Evolutionary conservation across 2,797 vertebrate species (phyloP).

Genomic region (Mus minutoides): DNA sequence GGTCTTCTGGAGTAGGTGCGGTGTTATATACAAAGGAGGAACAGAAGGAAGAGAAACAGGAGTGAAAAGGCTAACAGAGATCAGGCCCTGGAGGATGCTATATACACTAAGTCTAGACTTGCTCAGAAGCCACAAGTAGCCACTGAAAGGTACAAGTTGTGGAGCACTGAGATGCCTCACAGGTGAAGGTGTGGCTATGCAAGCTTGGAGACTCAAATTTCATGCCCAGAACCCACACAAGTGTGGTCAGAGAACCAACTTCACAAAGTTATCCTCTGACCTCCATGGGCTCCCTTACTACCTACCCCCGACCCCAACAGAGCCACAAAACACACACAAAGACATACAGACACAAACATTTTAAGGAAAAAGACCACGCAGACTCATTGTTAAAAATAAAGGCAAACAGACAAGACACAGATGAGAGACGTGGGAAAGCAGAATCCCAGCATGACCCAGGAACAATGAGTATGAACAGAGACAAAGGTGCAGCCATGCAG

Average conservation of each 20-base stretch:
- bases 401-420: background rate
- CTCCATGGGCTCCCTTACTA: too few species aligned
- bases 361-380: background rate
- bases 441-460: background rate
- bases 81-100: background rate
- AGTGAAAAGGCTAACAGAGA: background rate
- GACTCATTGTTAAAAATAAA: background rate
- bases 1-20: background rate
- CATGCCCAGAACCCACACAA: background rate
- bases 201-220: background rate
- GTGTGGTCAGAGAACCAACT: background rate
- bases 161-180: background rate
- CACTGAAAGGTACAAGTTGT: background rate
- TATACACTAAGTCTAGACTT: background rate
- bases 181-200: background rate
- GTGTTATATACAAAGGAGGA: background rate
- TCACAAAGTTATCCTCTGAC: background rate
- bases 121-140: background rate
- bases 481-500: background rate
- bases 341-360: background rate
- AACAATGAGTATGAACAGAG: background rate
- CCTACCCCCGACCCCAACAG: too few species aligned
- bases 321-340: background rate
- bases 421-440: background rate
- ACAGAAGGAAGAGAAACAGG: background rate